Evolutionary conservation across 2,888 invertebrate genomes (phyloP).

Genomic region (Drosophila anomalata): DNA sequence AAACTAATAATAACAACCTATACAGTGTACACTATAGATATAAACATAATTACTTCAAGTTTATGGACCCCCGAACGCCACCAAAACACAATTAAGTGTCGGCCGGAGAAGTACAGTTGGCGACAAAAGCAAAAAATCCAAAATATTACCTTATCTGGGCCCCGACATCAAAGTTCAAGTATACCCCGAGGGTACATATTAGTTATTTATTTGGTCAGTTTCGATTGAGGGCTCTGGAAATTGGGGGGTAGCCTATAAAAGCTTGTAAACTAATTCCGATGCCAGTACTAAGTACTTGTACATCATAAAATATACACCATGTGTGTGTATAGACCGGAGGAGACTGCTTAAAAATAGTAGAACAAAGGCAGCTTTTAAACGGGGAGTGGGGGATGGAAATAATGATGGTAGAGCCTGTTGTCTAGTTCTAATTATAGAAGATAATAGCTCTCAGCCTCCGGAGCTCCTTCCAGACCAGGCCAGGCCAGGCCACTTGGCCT

Average conservation of each 20-base stretch:
- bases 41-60: conserved; percentile 37
- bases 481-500: conserved; percentile 17
- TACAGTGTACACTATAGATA: conserved; percentile 29
- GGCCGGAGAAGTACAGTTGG: conserved; percentile 32
- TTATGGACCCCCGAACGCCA: conserved; percentile 27
- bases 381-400: not conserved
- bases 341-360: conserved; percentile 14
- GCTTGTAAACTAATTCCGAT: conserved; percentile 29
- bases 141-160: conserved; percentile 33
- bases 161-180: conserved; percentile 46
- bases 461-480: conserved; percentile 2
- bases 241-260: conserved; percentile 9
- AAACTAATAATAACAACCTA: conserved; percentile 24
- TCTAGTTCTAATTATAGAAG: conserved; percentile 35
- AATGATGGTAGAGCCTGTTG: conserved; percentile 16
- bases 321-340: not conserved
- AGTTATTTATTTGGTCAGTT: conserved; percentile 30
- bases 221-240: conserved; percentile 6
- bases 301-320: conserved; percentile 4
- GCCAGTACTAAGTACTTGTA: not conserved
- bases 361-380: conserved; percentile 12
- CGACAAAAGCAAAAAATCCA: conserved; percentile 36
- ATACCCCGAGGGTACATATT: conserved; percentile 26
- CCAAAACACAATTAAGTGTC: conserved; percentile 35
- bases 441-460: conserved; percentile 27